A percentile compares a stretch with the other conserved stretches of the same genome.
phyloP scores from a whole-genome alignment of 2,113 vertebrate species.

The Tautogolabrus adspersus region DNA sequence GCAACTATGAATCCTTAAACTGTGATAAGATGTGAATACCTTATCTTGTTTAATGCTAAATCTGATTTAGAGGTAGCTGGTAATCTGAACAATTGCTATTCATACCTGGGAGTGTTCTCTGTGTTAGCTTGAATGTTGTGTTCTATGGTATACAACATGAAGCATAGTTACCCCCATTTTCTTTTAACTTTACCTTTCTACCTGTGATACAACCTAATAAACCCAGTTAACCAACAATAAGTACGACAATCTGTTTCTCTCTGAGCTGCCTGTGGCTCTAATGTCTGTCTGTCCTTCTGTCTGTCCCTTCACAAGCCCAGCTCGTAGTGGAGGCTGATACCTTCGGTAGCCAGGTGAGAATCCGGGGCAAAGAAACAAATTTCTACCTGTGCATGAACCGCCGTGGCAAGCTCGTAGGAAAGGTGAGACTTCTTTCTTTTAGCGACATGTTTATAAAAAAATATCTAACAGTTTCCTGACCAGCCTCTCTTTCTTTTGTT shows the following conservation, averaged over 20 bases:
- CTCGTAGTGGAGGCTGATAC: slow-evolving; percentile 89
- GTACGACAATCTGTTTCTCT: background rate
- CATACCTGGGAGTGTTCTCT: slow-evolving; percentile 7
- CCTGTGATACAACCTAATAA: background rate
- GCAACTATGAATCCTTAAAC: slow-evolving; percentile 56
- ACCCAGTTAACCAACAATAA: background rate
- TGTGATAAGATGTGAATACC: slow-evolving; percentile 35
- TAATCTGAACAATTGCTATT: slow-evolving; percentile 38
- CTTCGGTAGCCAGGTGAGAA: slow-evolving; percentile 89
- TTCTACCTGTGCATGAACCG: slow-evolving; percentile 89
- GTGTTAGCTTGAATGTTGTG: slow-evolving; percentile 2
- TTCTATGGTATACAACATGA: background rate
- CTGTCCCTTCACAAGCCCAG: slow-evolving; percentile 88
- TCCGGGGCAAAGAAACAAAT: slow-evolving; percentile 86
- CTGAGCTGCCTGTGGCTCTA: slow-evolving; percentile 65
- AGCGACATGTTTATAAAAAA: background rate
- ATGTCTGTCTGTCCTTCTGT: slow-evolving; percentile 80
- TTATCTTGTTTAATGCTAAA: slow-evolving; percentile 46
- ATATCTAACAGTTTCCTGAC: slow-evolving; percentile 61
- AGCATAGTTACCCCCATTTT: background rate
- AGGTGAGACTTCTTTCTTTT: slow-evolving; percentile 77
- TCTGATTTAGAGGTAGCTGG: slow-evolving; percentile 48
- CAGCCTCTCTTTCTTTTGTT: slow-evolving; percentile 66
- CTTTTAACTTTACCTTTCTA: background rate
- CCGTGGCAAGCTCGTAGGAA: slow-evolving; percentile 86